Evolutionary conservation across 2,888 invertebrate genomes (phyloP).

Genomic region (Nudaria mundana): DNA sequence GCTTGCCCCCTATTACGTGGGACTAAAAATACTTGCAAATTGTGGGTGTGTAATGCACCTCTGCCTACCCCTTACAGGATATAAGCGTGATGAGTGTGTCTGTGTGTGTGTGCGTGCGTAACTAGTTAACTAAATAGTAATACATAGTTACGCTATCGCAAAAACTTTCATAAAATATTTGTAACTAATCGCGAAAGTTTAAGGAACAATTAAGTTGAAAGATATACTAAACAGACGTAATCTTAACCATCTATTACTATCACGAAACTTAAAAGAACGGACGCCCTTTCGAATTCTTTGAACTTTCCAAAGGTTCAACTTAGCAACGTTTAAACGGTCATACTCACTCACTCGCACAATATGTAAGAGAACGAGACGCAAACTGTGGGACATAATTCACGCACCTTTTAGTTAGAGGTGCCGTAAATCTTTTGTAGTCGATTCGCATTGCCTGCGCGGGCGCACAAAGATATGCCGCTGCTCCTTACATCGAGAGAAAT

Average conservation of each 20-base stretch:
- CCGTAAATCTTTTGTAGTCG: slow-evolving; percentile 63
- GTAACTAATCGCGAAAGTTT: not conserved
- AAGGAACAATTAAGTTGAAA: not conserved
- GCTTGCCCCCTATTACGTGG: too few species aligned
- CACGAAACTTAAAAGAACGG: slow-evolving; percentile 25
- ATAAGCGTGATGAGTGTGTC: too few species aligned
- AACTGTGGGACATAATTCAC: slow-evolving; percentile 48
- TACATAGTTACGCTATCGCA: too few species aligned
- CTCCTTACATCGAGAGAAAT: slow-evolving; percentile 26
- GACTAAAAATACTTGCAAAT: too few species aligned
- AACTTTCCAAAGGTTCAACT: slow-evolving; percentile 34
- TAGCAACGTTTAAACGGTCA: slow-evolving; percentile 4
- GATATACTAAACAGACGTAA: not conserved
- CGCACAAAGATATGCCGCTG: slow-evolving; percentile 52
- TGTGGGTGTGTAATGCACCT: too few species aligned
- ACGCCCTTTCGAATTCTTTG: slow-evolving; percentile 24
- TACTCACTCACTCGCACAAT: slow-evolving; percentile 24
- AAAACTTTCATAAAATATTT: too few species aligned
- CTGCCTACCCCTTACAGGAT: too few species aligned
- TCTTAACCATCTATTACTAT: slow-evolving; percentile 24
- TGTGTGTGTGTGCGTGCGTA: too few species aligned
- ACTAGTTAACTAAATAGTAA: too few species aligned
- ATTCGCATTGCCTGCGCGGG: slow-evolving; percentile 55
- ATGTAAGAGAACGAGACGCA: slow-evolving; percentile 39
- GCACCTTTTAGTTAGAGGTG: slow-evolving; percentile 52